Evolutionary conservation across 2,113 vertebrate genomes (phyloP), one percentile per base, ranked within the genome.

Genomic region (Parotia lawesii): DNA sequence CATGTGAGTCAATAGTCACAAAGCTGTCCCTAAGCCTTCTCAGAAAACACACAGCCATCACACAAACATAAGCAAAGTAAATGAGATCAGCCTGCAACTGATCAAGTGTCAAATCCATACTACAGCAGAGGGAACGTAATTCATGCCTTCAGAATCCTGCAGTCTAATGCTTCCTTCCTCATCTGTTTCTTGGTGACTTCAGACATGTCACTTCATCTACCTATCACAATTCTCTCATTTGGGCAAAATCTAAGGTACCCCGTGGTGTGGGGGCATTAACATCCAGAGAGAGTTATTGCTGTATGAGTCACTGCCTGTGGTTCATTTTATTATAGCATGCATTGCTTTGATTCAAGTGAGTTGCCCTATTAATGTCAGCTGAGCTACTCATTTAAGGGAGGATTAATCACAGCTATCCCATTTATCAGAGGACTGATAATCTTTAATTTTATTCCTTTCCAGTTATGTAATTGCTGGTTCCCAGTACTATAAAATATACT

Each of bases 401-500:
- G 65, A 95, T 94, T 93, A 91, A 95, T 96, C 78, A 94, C 42
- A 69, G 67, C 64, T 72, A 82, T 80, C 22, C 71, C 77, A 71
- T 71, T 95, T 73, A 82, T 94, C 60, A 87, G 56, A 53, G 45
- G 35, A 76, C 38, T 94, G 81, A 77, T 83, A 72, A 58, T 85
- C 80, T 87, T 84, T 93, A 76, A 90, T 94, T 88, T 87, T 91
- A 56, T 70, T 95, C 56, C 71, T 77, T 93, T 95, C 72, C 64
- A 71, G 51, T 91, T 87, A 85, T 38, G 87, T 75, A 93, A 91
- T 73, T 1, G 2, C n/a, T 73, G 48, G 53, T 91, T 94, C 82
- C 72, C 1, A 9, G 81, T 80, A 83, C 38, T 67, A 76, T 48
- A 87, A 89, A 87, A 89, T 83, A 94, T 15, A 64, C 10, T 51